Evolutionary conservation across 2,113 vertebrate species (phyloP), one percentile per base, ranked within the genome.

Genomic region (Lamprotornis superbus): DNA sequence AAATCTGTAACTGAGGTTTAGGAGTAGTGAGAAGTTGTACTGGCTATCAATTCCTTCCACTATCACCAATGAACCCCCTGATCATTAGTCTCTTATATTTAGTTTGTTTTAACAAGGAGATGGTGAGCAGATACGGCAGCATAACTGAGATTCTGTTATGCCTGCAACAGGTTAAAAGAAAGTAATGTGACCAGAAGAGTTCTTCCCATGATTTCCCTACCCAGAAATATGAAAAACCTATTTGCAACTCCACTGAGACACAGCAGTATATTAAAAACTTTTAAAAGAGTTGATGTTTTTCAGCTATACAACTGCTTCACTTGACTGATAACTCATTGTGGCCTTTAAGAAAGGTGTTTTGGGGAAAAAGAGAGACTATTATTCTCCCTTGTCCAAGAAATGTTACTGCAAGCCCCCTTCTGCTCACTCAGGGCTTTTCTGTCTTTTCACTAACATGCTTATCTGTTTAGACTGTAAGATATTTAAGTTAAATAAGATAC

Each of bases 51-150:
- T 47, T 70, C 65, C 33, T 79, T 75, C 44, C 61, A 67, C 16
- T 18, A 30, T 59, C 33, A 57, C 31, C 40, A 52, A 42, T 12
- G 16, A n/a, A 20, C 4, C 12, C 12, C 27, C 12, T 46, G 21
- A 52, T 15, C 3, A 3, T n/a, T 1, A 1, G 3, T 61, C 42
- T 81, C 80, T 2, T 1, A 12, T 31, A 40, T 42, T 80, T 46
- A 44, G 21, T 22, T 25, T 76, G 27, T 61, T 79, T 60, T 37
- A 69, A 42, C n/a, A 50, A 42, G 46, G 17, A 73, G 27, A 81
- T 18, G 37, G 61, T 27, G 9, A 83, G 24, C 12, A 49, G 64
- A 37, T 56, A 28, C 0, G 0, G 12, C 40, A 67, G 35, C 13
- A 31, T 44, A 81, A 74, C 23, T 84, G 55, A 22, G 18, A 85